Base-by-base conservation (phyloP, 2,888 invertebrate genomes). In the Epinotia ramella region DNA sequence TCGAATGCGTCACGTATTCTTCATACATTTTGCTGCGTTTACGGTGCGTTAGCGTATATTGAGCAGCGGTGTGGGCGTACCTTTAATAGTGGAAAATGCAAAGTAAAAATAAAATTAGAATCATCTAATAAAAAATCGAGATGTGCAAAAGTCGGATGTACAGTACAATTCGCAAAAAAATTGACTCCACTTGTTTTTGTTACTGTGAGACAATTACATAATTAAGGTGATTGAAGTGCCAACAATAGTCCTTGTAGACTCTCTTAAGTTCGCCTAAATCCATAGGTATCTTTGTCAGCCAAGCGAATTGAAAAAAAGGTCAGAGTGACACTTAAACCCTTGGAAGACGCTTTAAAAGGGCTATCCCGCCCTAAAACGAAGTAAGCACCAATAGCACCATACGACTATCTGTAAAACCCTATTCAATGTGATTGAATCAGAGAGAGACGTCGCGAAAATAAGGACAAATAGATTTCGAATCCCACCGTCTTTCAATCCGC, bases 351-450 rank as follows among this genome's bases (percentile, higher is more conserved):
- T 62, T 70, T 74, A 12, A 28, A 73, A 28, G 57, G 53, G 53
- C 63, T 63, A 65, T 66, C 62, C 57, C 60, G 59, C 24, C 56
- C 60, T 33, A 66, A 63, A 76, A 71, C 65, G 71, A 40, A 62
- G 40, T 40, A 40, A 40, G 40, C 40, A 9, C 40, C n/a, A n/a
- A 13, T n/a, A 16, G 46, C 73, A 73, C 49, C 70, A 70, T 40
- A 24, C 59, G 59, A 66, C 63, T 68, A 68, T 68, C 53, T 72
- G 44, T 46, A 65, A 64, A 57, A 67, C 62, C 69, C 73, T 60
- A 77, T 77, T 73, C 49, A 53, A 70, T 73, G 44, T 64, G 67
- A 77, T 77, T 67, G 74, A 73, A 77, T 77, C 74, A 77, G 65
- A 73, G 46, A 20, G 73, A 59, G 76, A 60, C 49, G 9, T 40